Conservation (phyloP, 2,113 vertebrate species). For the Semnornis frantzii region DNA sequence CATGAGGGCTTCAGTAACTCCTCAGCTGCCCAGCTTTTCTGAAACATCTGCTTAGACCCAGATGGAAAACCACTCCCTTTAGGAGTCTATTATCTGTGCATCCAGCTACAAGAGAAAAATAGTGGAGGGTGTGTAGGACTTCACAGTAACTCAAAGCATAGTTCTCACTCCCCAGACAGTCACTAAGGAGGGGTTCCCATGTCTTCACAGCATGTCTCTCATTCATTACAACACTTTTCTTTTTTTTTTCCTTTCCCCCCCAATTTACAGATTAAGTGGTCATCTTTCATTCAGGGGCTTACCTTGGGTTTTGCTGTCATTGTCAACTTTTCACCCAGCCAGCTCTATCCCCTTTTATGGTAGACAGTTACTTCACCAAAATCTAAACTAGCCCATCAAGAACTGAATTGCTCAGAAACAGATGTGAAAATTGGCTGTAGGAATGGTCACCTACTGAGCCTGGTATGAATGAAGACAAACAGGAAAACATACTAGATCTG, state of each 20-base stretch:
- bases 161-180: neutral
- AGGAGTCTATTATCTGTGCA: slow-evolving; percentile 36
- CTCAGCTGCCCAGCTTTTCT: slow-evolving; percentile 13
- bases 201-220: neutral
- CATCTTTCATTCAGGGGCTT: neutral
- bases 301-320: neutral
- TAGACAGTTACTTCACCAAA: neutral
- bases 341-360: neutral
- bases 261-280: neutral
- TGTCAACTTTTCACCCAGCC: neutral
- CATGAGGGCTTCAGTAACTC: neutral
- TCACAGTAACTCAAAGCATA: neutral
- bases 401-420: slow-evolving; percentile 37
- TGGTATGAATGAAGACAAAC: slow-evolving; percentile 61
- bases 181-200: neutral
- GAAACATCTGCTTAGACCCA: slow-evolving; percentile 35
- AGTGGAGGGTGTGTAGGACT: neutral
- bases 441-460: slow-evolving; percentile 60
- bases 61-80: slow-evolving; percentile 39
- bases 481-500: slow-evolving; percentile 50
- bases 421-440: slow-evolving; percentile 64
- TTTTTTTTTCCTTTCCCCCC: neutral
- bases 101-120: slow-evolving; percentile 3
- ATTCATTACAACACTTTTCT: neutral
- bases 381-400: neutral